These are phyloP conservation scores for Chionodraco myersi DNA, from an alignment of 2,113 vertebrate genomes.

Conservation along the genomic window DNA sequence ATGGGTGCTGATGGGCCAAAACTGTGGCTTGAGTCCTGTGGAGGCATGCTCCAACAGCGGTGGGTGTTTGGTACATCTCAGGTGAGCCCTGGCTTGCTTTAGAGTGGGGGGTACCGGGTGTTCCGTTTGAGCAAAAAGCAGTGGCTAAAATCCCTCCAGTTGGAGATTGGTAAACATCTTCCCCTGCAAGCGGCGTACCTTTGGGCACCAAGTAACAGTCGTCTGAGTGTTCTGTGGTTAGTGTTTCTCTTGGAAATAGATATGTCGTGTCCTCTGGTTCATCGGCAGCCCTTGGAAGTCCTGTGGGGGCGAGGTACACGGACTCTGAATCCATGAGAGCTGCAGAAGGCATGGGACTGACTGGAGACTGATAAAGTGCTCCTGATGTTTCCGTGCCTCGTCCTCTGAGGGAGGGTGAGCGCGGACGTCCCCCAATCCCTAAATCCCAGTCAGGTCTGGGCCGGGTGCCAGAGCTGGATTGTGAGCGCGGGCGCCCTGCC, in stretches of 20 bases:
- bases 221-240: constrained; percentile 61
- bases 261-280: constrained; percentile 75
- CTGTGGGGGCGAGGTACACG: constrained; percentile 81
- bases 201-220: constrained; percentile 84
- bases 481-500: constrained; percentile 81
- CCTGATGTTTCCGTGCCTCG: constrained; percentile 65
- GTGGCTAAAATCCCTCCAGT: constrained; percentile 58
- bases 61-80: constrained; percentile 82
- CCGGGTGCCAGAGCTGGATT: constrained; percentile 83
- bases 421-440: constrained; percentile 73
- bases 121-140: constrained; percentile 47
- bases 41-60: constrained; percentile 61
- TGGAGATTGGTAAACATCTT: constrained; percentile 85
- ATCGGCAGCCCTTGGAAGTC: constrained; percentile 62
- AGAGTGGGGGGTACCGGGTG: constrained; percentile 37
- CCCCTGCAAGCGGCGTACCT: constrained; percentile 71
- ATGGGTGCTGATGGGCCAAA: constrained; percentile 72
- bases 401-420: constrained; percentile 81
- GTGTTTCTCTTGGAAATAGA: constrained; percentile 74
- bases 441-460: constrained; percentile 80
- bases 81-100: constrained; percentile 73
- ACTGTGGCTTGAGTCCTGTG: constrained; percentile 65
- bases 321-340: constrained; percentile 67
- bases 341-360: constrained; percentile 53
- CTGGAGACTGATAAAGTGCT: constrained; percentile 78